Evolutionary conservation across 2,113 vertebrate species (phyloP).

Genomic region (Salvator merianae): DNA sequence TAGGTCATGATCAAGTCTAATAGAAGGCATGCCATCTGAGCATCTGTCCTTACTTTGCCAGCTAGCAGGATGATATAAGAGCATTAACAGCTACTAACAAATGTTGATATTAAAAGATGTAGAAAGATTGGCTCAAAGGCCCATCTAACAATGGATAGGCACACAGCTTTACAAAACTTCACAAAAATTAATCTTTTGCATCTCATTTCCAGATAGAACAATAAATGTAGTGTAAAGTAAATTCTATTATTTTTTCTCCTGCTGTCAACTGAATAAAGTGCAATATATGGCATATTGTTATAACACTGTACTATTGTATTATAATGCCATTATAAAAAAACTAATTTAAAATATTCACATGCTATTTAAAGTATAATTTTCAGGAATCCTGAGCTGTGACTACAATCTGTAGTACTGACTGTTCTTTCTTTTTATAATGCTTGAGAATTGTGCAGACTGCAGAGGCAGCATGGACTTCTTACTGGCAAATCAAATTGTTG

Average conservation of each 20-base stretch:
- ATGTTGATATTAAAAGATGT: constrained; percentile 10
- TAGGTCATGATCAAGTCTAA: constrained; percentile 24
- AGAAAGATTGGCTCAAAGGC: neutral
- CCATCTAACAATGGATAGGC: constrained; percentile 13
- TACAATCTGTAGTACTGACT: constrained; percentile 50
- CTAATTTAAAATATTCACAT: constrained; percentile 69
- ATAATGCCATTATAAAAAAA: constrained; percentile 67
- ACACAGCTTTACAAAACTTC: constrained; percentile 40
- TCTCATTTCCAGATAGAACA: constrained; percentile 61
- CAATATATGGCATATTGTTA: constrained; percentile 59
- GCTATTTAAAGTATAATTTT: constrained; percentile 67
- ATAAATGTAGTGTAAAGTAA: constrained; percentile 50
- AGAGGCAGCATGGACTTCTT: constrained; percentile 50
- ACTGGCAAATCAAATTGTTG: constrained; percentile 49
- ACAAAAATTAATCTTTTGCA: constrained; percentile 56
- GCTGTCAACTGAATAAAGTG: constrained; percentile 44
- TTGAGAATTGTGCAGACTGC: constrained; percentile 59
- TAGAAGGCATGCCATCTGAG: constrained; percentile 37
- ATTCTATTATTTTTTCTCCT: constrained; percentile 51
- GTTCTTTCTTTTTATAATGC: constrained; percentile 52
- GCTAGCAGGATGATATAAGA: constrained; percentile 49
- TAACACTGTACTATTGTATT: no score
- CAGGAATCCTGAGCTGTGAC: constrained; percentile 51
- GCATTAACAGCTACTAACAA: constrained; percentile 27
- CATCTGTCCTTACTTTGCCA: constrained; percentile 21